These are phyloP conservation scores for Cylloceria caligata DNA, from an alignment of 2,888 invertebrate genomes.

Conservation along the genomic window DNA sequence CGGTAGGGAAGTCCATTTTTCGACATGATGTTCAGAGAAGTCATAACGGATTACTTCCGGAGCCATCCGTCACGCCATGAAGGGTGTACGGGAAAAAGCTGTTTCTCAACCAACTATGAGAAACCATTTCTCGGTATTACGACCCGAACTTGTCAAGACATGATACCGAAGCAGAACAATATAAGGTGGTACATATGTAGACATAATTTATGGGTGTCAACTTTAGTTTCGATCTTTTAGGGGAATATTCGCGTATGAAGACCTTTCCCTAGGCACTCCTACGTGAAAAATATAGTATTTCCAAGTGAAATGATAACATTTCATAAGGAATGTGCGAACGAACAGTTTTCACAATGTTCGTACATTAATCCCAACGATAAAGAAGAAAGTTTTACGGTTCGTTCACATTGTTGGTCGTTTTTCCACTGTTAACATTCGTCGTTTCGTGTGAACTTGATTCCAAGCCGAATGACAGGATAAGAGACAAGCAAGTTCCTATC, in stretches of 20 bases:
- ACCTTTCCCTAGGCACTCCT: no score
- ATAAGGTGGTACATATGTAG: neutral
- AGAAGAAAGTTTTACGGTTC: neutral
- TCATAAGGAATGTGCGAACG: no score
- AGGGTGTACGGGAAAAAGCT: slow-evolving; percentile 1
- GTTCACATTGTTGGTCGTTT: neutral
- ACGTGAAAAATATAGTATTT: no score
- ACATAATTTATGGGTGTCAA: neutral
- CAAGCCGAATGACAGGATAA: no score
- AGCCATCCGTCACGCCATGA: neutral
- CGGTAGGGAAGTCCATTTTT: neutral
- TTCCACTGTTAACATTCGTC: neutral
- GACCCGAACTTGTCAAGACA: slow-evolving; percentile 5
- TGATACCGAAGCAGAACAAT: neutral
- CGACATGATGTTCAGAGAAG: neutral
- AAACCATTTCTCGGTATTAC: neutral
- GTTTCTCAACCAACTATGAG: slow-evolving; percentile 23
- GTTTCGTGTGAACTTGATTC: no score
- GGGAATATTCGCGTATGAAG: neutral
- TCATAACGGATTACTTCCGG: slow-evolving; percentile 20
- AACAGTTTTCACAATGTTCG: neutral
- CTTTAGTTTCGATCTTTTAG: neutral
- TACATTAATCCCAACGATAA: neutral
- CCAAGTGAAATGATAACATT: no score
- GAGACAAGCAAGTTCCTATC: neutral